Base-by-base conservation (phyloP, 2,797 vertebrate genomes). In the Spea hammondii region DNA sequence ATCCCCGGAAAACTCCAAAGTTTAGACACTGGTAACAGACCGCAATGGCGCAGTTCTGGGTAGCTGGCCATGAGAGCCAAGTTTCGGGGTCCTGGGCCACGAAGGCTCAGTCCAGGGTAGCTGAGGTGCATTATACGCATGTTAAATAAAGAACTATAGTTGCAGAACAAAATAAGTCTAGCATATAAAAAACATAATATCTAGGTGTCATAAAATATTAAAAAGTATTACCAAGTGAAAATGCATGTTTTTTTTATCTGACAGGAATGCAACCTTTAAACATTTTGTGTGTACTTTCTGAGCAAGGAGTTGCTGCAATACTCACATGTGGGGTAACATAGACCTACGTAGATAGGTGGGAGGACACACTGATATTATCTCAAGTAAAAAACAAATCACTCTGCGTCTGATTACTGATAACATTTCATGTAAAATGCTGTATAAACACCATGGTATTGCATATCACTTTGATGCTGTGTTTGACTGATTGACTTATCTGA, bases 381-480 rank as follows among this genome's bases (percentile, higher is more conserved):
- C 68, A 72, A 67, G 54, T 57, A 70, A 72, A 72, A 78, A 78
- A 71, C 72, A 78, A 78, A 72, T 70, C 51, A 12, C 60, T 65
- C 72, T 78, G 71, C 72, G 68, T 78, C 77, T 78, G 32, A 32
- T 48, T 67, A 66, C 14, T 72, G 77, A 78, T 78, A 78, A 78
- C 62, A 66, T 65, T 50, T 70, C 77, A 72, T 78, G 77, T 72
- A 78, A 72, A 78, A 70, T 65, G 69, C 64, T 72, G 70, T 78
- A 78, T 72, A 78, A 78, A 78, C 64, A 49, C 60, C 13, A 53
- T 66, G 77, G 65, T 65, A 72, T 49, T 70, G 66, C 60, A 78
- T 66, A 78, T 72, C 62, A 72, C 77, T 78, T 78, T 72, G 77
- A 78, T 78, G 77, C 57, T 67, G 77, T 72, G 54, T 72, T 78